phyloP scores from a whole-genome alignment of 2,797 vertebrate species.

The Cygnus olor region DNA sequence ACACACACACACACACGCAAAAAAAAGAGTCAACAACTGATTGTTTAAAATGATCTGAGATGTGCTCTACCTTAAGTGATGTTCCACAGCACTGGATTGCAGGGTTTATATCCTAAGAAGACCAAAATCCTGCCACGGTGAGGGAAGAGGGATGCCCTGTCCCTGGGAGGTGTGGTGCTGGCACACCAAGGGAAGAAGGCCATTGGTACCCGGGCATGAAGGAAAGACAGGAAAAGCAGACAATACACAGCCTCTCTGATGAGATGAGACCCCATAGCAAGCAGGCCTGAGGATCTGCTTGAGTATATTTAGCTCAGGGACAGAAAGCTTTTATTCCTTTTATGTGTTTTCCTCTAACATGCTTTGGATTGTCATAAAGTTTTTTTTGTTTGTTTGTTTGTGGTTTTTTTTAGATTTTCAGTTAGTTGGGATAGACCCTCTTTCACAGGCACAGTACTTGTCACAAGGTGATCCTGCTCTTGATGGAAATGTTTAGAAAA shows the following conservation, averaged over 20 bases:
- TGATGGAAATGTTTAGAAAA: neutral
- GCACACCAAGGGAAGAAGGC: neutral
- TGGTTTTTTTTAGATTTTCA: neutral
- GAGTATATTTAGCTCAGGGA: neutral
- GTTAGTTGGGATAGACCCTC: neutral
- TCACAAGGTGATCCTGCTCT: neutral
- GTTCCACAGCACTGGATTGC: neutral
- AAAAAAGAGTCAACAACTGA: neutral
- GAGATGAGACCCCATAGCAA: neutral
- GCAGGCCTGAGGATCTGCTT: neutral
- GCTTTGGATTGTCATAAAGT: neutral
- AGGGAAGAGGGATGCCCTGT: neutral
- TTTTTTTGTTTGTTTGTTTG: too few relatives aligned
- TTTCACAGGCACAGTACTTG: neutral
- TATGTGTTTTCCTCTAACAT: neutral
- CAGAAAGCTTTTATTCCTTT: neutral
- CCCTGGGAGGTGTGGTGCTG: neutral
- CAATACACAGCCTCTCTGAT: neutral
- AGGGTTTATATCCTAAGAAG: neutral
- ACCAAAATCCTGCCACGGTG: neutral
- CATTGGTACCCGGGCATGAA: neutral
- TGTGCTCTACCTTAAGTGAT: neutral
- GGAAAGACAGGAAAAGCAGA: neutral
- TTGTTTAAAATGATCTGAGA: neutral
- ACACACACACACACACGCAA: too few relatives aligned